phyloP scores from a whole-genome alignment of 2,888 invertebrate genomes.

The Cataglyphis cursor region DNA sequence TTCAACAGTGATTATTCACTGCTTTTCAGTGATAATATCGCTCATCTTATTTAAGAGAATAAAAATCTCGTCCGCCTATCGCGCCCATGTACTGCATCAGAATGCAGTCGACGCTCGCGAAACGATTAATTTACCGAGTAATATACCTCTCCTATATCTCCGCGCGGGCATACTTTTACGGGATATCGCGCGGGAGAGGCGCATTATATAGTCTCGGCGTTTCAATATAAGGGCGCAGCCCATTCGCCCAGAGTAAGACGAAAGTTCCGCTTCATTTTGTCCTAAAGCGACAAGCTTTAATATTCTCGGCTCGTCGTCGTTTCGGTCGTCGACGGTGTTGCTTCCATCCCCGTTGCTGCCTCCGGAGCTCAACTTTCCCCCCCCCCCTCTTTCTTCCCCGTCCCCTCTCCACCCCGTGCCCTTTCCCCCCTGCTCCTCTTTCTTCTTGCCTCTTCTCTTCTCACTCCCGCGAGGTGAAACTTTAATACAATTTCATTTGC shows the following conservation, averaged over 20 bases:
- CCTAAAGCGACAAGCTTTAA: constrained; percentile 86
- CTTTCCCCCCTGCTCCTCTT: constrained; percentile 55
- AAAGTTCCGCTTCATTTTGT: constrained; percentile 83
- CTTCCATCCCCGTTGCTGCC: constrained; percentile 48
- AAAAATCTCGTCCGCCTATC: not conserved
- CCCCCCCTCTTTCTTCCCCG: not conserved
- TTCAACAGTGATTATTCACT: no score
- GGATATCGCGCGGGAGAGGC: constrained; percentile 4
- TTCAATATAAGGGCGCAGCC: constrained; percentile 36
- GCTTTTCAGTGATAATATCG: not conserved
- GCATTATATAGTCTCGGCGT: constrained; percentile 6
- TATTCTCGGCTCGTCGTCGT: constrained; percentile 78
- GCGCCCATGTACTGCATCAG: not conserved
- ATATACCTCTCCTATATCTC: not conserved
- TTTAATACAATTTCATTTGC: constrained; percentile 87
- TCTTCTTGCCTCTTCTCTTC: constrained; percentile 23
- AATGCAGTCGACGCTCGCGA: constrained; percentile 2
- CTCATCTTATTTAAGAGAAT: not conserved
- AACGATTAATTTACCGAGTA: constrained; percentile 34
- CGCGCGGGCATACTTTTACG: constrained; percentile 16
- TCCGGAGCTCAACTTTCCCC: constrained; percentile 34
- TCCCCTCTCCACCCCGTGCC: not conserved
- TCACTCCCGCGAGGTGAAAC: constrained; percentile 81
- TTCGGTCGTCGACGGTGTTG: constrained; percentile 59
- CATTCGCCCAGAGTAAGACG: constrained; percentile 52